Percentiles rank a stretch among this genome's conserved stretches.
These are phyloP conservation scores for Lepidurus arcticus DNA, from an alignment of 1,140 invertebrate genomes.

Conservation along the genomic window DNA sequence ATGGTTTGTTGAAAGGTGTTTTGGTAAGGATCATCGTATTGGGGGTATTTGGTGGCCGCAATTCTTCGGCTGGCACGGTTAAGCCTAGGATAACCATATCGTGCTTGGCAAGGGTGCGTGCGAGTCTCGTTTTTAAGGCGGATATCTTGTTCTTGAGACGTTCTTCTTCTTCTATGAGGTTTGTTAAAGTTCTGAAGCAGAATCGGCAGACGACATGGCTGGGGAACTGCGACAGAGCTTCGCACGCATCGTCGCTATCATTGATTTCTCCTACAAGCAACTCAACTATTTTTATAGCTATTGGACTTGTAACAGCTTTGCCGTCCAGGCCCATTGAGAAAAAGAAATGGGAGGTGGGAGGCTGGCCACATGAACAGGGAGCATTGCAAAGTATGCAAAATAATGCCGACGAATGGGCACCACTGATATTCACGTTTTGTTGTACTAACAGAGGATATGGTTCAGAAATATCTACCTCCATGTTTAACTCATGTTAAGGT, in stretches of 20 bases:
- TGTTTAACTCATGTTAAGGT: neutral
- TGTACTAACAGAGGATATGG: neutral
- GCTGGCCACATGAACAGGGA: neutral
- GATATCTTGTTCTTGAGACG: neutral
- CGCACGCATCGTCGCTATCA: neutral
- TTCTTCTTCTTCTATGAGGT: constrained; percentile 14
- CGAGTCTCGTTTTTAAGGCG: neutral
- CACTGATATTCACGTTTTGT: neutral
- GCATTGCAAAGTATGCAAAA: neutral
- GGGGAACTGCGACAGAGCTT: neutral
- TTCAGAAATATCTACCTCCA: neutral
- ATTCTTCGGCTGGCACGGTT: neutral
- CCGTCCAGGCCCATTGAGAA: neutral
- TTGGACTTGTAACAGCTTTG: neutral
- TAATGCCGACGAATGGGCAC: neutral
- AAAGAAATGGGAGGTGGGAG: neutral
- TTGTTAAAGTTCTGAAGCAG: neutral
- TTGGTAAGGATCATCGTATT: neutral
- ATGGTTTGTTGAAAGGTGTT: neutral
- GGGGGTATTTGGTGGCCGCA: neutral
- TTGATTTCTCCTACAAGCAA: neutral
- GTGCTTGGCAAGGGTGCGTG: neutral
- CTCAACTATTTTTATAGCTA: neutral
- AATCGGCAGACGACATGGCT: constrained; percentile 5
- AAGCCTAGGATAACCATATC: neutral